Evolutionary conservation across 92 coral and sea anemone species (phyloP).

Genomic region (Blastomussa wellsi): DNA sequence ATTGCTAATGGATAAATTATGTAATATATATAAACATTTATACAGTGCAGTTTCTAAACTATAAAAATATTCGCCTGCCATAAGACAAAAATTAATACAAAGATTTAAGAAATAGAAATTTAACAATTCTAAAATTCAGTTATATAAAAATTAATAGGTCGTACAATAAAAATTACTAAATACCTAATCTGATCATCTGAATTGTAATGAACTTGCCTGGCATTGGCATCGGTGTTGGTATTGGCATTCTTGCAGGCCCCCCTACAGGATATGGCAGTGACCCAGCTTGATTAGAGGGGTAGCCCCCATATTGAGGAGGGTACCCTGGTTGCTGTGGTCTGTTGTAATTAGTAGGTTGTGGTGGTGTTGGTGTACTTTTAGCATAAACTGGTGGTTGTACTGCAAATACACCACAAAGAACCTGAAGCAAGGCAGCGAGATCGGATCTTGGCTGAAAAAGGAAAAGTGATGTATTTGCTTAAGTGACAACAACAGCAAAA

Average conservation of each 20-base stretch:
- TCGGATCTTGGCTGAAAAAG: constrained; percentile 86
- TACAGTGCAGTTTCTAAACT: too few relatives aligned
- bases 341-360: constrained; percentile 22
- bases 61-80: too few relatives aligned
- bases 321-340: constrained; percentile 57
- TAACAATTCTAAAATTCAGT: too few relatives aligned
- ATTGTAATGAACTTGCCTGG: constrained; percentile 54
- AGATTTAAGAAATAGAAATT: too few relatives aligned
- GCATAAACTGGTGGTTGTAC: constrained; percentile 92
- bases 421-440: constrained; percentile 80
- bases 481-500: too few relatives aligned
- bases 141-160: too few relatives aligned
- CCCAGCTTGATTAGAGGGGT: constrained; percentile 56
- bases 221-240: constrained; percentile 72
- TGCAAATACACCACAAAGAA: constrained; percentile 84
- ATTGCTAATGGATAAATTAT: too few relatives aligned
- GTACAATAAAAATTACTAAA: too few relatives aligned
- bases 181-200: too few relatives aligned
- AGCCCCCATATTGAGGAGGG: constrained; percentile 57
- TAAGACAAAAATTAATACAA: too few relatives aligned
- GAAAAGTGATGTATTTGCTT: too few relatives aligned
- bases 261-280: constrained; percentile 71
- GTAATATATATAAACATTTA: too few relatives aligned
- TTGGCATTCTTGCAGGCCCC: constrained; percentile 70
- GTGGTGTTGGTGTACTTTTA: constrained; percentile 46